Evolutionary conservation across 2,888 invertebrate genomes (phyloP).

Genomic region (Hylaea fasciaria): DNA sequence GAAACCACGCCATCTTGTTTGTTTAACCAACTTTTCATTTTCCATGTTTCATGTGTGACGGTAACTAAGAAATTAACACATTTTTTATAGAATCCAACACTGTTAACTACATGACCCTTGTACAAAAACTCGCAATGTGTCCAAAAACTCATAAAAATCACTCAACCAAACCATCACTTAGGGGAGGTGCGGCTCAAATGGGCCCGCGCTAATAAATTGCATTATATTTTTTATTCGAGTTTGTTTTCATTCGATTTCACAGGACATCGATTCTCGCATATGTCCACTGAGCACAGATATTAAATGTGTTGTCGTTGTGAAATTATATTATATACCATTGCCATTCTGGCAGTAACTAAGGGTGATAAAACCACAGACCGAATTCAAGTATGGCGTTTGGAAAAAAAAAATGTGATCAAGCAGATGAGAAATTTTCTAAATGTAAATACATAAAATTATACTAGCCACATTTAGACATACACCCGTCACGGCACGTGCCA

Average conservation of each 20-base stretch:
- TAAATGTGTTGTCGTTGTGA: constrained; percentile 42
- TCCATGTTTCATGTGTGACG: no score
- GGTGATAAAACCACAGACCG: neutral
- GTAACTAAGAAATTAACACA: no score
- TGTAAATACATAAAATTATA: neutral
- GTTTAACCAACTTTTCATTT: no score
- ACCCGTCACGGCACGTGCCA: constrained; percentile 28
- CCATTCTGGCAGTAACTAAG: neutral
- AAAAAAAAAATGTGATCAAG: no score
- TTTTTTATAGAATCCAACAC: no score
- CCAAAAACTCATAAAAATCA: constrained; percentile 37
- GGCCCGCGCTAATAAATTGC: constrained; percentile 47
- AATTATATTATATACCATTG: constrained; percentile 16
- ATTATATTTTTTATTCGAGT: constrained; percentile 46
- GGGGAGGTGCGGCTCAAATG: constrained; percentile 48
- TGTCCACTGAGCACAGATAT: constrained; percentile 38
- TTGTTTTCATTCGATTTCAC: constrained; percentile 51
- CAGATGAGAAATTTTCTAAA: neutral
- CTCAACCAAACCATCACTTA: constrained; percentile 37
- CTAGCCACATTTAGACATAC: constrained; percentile 2
- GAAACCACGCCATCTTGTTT: no score
- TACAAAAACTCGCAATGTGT: constrained; percentile 26
- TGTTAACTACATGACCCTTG: neutral
- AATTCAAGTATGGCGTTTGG: neutral
- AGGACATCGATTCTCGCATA: constrained; percentile 41